Percentiles rank a stretch among this genome's conserved stretches.
Evolutionary conservation across 2,888 invertebrate species (phyloP).

Genomic region (Argyra leucocephala): DNA sequence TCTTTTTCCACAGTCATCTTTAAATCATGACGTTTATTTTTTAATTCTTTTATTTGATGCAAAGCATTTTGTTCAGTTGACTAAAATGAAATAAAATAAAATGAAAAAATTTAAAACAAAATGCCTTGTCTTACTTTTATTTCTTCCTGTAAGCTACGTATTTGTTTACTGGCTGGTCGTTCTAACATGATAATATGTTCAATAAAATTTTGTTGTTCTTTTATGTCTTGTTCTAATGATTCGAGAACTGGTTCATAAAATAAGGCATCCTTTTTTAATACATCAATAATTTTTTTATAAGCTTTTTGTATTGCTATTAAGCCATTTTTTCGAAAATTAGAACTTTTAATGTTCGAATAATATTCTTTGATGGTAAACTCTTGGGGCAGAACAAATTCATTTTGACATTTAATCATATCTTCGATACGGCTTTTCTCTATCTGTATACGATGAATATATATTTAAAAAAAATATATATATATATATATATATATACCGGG

Average conservation of each 20-base stretch:
- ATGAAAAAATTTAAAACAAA: background rate
- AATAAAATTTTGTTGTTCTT: slow-evolving; percentile 39
- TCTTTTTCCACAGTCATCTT: too few species aligned
- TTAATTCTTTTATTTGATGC: background rate
- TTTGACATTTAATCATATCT: slow-evolving; percentile 37
- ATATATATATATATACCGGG: too few species aligned
- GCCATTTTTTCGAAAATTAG: slow-evolving; percentile 37
- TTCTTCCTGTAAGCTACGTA: background rate
- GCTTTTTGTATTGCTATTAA: slow-evolving; percentile 36
- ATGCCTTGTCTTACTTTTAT: background rate
- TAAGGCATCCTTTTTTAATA: slow-evolving; percentile 35
- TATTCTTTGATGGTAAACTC: slow-evolving; percentile 32
- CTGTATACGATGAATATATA: too few species aligned
- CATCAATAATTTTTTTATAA: slow-evolving; percentile 37
- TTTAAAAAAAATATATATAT: too few species aligned
- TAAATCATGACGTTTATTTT: too few species aligned
- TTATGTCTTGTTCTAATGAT: slow-evolving; percentile 36
- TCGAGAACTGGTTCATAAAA: slow-evolving; percentile 40
- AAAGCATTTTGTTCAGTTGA: background rate
- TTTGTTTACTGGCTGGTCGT: slow-evolving; percentile 32
- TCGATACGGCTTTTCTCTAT: slow-evolving; percentile 31
- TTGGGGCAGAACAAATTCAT: slow-evolving; percentile 35
- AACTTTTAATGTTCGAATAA: slow-evolving; percentile 37
- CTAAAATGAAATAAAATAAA: background rate
- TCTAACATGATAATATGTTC: slow-evolving; percentile 38